These are phyloP conservation scores for Callimorpha dominula DNA, from an alignment of 2,888 invertebrate species.

Conservation along the genomic window DNA sequence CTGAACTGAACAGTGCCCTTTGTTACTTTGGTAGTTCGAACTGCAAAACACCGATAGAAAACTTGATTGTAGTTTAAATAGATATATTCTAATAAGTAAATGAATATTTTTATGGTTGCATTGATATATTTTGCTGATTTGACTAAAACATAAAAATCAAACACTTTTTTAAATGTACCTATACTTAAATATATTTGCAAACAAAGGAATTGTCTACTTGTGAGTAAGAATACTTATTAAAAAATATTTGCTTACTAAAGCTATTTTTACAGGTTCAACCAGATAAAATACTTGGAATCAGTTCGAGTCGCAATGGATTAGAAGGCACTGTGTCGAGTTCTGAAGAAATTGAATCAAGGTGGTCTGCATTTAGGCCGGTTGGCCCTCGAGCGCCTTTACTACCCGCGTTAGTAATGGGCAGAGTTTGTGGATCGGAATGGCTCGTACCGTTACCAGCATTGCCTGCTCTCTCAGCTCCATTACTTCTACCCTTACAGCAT, in stretches of 20 bases:
- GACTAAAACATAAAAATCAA: background rate
- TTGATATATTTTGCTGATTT: background rate
- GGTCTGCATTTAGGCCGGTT: conserved; percentile 84
- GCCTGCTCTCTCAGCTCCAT: conserved; percentile 74
- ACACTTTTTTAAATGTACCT: background rate
- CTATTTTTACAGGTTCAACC: conserved; percentile 64
- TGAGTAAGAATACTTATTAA: background rate
- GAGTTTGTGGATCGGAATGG: conserved; percentile 85
- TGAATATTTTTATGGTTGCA: background rate
- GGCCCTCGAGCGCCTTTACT: conserved; percentile 80
- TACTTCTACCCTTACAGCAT: conserved; percentile 78
- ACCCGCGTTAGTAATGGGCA: conserved; percentile 81
- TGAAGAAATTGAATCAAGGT: conserved; percentile 72
- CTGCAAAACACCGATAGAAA: background rate
- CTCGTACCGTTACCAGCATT: conserved; percentile 79
- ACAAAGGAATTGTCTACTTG: background rate
- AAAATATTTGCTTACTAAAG: background rate
- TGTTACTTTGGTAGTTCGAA: background rate
- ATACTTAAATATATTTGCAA: too few species aligned
- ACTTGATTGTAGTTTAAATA: background rate
- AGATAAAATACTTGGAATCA: conserved; percentile 66
- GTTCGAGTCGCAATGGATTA: conserved; percentile 58
- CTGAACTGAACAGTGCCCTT: background rate
- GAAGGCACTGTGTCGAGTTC: conserved; percentile 76
- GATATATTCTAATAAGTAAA: background rate